A percentile compares a stretch with the other conserved stretches of the same genome.
phyloP scores from a whole-genome alignment of 1,140 invertebrate species.

The Pachyrhynchus sulphureomaculatus region DNA sequence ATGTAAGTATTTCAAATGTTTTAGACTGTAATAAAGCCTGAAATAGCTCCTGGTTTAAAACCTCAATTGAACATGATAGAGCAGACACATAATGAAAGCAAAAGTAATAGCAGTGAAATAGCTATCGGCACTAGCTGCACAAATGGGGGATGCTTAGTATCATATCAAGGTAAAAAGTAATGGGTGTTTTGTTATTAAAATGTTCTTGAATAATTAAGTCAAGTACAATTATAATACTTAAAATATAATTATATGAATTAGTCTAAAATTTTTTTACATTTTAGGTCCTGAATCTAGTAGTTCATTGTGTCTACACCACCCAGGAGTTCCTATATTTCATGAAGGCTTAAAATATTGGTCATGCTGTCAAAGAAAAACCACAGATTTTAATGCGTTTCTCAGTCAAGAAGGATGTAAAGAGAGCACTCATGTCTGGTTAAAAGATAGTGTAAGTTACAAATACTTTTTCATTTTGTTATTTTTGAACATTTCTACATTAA shows the following conservation, averaged over 20 bases:
- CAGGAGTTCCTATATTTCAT: conserved; percentile 92
- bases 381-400: conserved; percentile 90
- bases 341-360: conserved; percentile 99
- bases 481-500: no score
- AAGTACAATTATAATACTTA: no score
- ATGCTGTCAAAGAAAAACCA: conserved; percentile 91
- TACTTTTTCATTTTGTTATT: not conserved
- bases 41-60: conserved; percentile 62
- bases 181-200: no score
- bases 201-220: no score
- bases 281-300: conserved; percentile 61
- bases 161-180: conserved; percentile 59
- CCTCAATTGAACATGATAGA: conserved; percentile 50
- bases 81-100: conserved; percentile 7
- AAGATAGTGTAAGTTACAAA: conserved; percentile 52
- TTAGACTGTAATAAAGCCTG: conserved; percentile 55
- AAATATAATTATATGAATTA: no score
- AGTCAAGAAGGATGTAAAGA: conserved; percentile 82
- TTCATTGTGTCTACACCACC: conserved; percentile 78
- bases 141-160: conserved; percentile 79
- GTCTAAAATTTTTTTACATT: not conserved
- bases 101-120: conserved; percentile 46
- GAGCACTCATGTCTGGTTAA: conserved; percentile 86
- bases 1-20: no score
- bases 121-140: conserved; percentile 83